phyloP scores from a whole-genome alignment of 2,113 vertebrate genomes.

The Sciurus niger region DNA sequence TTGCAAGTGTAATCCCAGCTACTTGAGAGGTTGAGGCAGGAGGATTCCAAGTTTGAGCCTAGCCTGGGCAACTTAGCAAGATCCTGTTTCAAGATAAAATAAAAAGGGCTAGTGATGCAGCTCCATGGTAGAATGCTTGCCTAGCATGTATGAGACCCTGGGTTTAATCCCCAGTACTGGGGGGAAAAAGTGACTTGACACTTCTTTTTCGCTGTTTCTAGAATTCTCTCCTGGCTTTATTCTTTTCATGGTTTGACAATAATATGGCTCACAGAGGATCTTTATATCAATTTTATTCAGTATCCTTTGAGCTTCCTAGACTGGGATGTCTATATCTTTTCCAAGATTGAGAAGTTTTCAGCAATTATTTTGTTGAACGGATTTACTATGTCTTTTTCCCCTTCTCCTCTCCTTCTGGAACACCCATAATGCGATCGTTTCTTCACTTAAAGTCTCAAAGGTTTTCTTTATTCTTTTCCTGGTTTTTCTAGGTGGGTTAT shows the following conservation, averaged over 20 bases:
- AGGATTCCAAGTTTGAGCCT: too few species aligned
- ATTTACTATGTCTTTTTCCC: not conserved
- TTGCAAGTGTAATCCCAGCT: too few species aligned
- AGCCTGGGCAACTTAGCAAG: too few species aligned
- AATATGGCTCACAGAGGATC: not conserved
- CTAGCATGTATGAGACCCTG: too few species aligned
- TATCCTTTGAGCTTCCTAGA: not conserved
- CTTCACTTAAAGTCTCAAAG: not conserved
- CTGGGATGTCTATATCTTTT: not conserved
- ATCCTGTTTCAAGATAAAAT: too few species aligned
- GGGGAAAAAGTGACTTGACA: not conserved
- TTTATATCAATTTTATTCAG: not conserved
- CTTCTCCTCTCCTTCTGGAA: not conserved
- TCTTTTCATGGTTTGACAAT: not conserved
- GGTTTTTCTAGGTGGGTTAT: not conserved
- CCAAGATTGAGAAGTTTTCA: not conserved
- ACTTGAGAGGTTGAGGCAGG: too few species aligned
- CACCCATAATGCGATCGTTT: not conserved
- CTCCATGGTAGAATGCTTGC: too few species aligned
- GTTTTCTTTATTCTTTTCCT: not conserved
- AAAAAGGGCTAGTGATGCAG: too few species aligned
- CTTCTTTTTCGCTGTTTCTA: not conserved
- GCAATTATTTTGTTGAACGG: not conserved
- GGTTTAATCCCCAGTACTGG: too few species aligned
- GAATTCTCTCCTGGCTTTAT: not conserved